Percentiles rank a stretch among this genome's conserved stretches.
These are phyloP conservation scores for Lasioglossum marginatum DNA, from an alignment of 2,888 invertebrate genomes.

Conservation along the genomic window DNA sequence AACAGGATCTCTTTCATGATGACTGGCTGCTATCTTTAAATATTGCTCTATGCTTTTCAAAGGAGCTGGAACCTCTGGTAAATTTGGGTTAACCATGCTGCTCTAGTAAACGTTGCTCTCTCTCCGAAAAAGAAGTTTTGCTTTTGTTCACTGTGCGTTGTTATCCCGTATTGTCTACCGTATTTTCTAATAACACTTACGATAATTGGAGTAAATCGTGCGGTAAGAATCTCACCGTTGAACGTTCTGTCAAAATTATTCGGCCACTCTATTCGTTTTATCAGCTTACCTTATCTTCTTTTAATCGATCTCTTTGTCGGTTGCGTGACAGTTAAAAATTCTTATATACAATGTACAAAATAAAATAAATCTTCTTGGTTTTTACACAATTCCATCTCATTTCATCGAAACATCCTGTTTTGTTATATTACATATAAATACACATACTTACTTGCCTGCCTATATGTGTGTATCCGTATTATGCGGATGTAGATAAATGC, in stretches of 20 bases:
- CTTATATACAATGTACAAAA: neutral
- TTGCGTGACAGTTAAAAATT: neutral
- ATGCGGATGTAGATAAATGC: too few species aligned
- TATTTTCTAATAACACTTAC: neutral
- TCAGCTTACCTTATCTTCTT: neutral
- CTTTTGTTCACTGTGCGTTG: neutral
- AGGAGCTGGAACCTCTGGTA: conserved; percentile 91
- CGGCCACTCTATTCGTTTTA: neutral
- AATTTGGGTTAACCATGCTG: conserved; percentile 80
- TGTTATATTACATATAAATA: neutral
- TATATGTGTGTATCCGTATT: too few species aligned
- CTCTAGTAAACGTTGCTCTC: neutral
- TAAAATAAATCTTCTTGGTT: neutral
- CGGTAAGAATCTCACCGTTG: neutral
- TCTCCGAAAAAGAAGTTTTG: neutral
- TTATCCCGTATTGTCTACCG: neutral
- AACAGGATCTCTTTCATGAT: conserved; percentile 95
- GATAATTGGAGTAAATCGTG: neutral
- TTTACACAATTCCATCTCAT: neutral
- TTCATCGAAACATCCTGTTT: neutral
- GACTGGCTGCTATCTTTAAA: conserved; percentile 95
- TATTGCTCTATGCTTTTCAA: conserved; percentile 95
- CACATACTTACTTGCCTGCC: too few species aligned
- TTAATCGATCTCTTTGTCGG: neutral
- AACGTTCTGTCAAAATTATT: neutral